Conservation (phyloP, 2,113 vertebrate species). For the Pungitius pungitius region DNA sequence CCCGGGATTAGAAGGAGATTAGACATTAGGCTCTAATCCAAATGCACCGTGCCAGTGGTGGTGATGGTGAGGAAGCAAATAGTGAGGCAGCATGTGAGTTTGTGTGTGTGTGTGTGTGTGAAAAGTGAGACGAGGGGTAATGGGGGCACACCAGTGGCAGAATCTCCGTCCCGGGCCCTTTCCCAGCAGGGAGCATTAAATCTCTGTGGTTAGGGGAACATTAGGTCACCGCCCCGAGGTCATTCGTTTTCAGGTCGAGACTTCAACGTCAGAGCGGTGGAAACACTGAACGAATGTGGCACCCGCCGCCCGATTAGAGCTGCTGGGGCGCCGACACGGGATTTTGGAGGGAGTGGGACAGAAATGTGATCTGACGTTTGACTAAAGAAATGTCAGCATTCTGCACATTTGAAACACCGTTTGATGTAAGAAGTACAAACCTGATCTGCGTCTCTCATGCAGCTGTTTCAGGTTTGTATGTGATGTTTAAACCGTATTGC, state of each 20-base stretch:
- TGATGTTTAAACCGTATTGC: not conserved
- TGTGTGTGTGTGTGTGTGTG: not conserved
- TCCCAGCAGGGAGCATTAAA: constrained; percentile 51
- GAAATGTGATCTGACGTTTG: constrained; percentile 4
- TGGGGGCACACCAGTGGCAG: constrained; percentile 24
- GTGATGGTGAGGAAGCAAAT: constrained; percentile 23
- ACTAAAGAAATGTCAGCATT: not conserved
- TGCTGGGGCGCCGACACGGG: not conserved
- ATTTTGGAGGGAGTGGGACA: not conserved
- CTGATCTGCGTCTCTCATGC: not conserved
- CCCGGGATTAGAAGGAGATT: constrained; percentile 68
- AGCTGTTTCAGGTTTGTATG: not conserved
- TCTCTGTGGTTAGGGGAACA: constrained; percentile 36
- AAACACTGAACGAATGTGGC: constrained; percentile 42
- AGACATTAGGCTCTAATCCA: constrained; percentile 65
- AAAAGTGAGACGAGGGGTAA: not conserved
- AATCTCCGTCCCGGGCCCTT: constrained; percentile 21
- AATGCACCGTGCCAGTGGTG: not conserved
- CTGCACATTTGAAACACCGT: not conserved
- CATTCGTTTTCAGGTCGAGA: constrained; percentile 57
- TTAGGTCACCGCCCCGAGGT: constrained; percentile 47
- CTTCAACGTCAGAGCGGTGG: constrained; percentile 18
- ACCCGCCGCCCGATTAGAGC: constrained; percentile 10
- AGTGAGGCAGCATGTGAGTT: not conserved
- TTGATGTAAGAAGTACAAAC: constrained; percentile 1